phyloP scores from a whole-genome alignment of 1,140 invertebrate species.

The Lineus longissimus region DNA sequence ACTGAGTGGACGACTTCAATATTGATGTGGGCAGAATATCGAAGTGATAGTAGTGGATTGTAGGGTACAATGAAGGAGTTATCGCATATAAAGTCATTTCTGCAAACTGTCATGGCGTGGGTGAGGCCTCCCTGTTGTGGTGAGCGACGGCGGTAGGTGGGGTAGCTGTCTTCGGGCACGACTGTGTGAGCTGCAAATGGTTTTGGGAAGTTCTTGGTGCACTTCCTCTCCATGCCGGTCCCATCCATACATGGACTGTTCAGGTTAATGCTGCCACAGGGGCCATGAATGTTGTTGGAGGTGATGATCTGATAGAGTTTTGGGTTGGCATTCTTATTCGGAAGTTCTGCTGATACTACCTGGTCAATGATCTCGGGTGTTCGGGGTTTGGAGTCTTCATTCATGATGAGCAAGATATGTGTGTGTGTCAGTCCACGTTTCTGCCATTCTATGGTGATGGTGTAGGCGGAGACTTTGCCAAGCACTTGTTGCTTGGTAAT shows the following conservation, averaged over 20 bases:
- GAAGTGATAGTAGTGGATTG: slow-evolving; percentile 16
- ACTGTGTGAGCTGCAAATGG: slow-evolving; percentile 13
- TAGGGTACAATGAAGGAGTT: slow-evolving; percentile 20
- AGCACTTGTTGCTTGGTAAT: slow-evolving; percentile 41
- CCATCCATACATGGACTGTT: slow-evolving; percentile 24
- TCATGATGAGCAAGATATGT: slow-evolving; percentile 56
- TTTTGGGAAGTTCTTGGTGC: slow-evolving; percentile 27
- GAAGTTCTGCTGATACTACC: slow-evolving; percentile 21
- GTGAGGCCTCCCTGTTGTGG: neutral
- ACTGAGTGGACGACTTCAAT: slow-evolving; percentile 14
- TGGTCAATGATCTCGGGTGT: slow-evolving; percentile 12
- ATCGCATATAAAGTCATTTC: neutral
- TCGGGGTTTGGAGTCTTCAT: slow-evolving; percentile 11
- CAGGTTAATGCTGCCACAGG: slow-evolving; percentile 19
- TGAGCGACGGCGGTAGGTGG: slow-evolving; percentile 5
- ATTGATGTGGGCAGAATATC: slow-evolving; percentile 23
- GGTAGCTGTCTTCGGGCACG: slow-evolving; percentile 16
- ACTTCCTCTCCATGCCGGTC: slow-evolving; percentile 10
- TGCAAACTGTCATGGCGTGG: neutral
- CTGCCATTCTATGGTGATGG: slow-evolving; percentile 57
- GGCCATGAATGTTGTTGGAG: slow-evolving; percentile 21
- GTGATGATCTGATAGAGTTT: slow-evolving; percentile 13
- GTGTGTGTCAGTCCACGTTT: slow-evolving; percentile 58
- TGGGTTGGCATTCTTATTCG: slow-evolving; percentile 8
- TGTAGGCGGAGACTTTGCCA: slow-evolving; percentile 42